Conservation (phyloP, 1,140 invertebrate species). For the Maconellicoccus hirsutus region DNA sequence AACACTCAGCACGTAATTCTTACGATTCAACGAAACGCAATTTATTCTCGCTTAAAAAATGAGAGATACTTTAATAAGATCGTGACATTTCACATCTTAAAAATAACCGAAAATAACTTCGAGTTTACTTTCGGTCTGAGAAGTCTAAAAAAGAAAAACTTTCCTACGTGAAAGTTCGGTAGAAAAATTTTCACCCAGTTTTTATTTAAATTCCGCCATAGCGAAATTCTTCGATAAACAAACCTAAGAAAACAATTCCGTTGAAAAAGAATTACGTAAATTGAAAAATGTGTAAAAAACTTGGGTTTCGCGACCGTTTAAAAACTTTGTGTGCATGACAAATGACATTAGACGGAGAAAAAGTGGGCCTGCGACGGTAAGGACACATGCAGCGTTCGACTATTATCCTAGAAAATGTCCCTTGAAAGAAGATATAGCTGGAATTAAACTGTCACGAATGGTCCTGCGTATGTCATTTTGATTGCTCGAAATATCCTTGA, state of each 20-base stretch:
- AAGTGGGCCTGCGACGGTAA: not conserved
- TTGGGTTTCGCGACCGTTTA: not conserved
- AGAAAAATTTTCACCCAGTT: no score
- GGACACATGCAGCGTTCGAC: not conserved
- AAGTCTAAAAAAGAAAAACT: no score
- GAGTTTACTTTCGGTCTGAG: no score
- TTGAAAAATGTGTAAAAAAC: not conserved
- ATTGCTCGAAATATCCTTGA: slow-evolving; percentile 4
- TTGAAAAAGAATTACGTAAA: not conserved
- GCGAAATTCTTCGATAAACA: no score
- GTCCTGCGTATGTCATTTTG: slow-evolving; percentile 7
- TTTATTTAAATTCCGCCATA: no score
- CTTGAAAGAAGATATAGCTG: not conserved
- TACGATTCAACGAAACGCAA: no score
- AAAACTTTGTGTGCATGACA: not conserved
- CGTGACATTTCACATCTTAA: no score
- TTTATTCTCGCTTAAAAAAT: no score
- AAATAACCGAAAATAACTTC: no score
- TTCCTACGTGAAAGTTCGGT: no score
- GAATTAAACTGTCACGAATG: slow-evolving; percentile 8
- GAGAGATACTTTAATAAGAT: no score
- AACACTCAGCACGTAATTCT: no score
- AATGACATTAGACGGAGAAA: not conserved
- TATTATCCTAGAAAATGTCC: slow-evolving; percentile 5
- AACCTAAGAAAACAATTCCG: not conserved